These are phyloP conservation scores for Oostethus manadensis DNA, from an alignment of 2,113 vertebrate species.

Conservation along the genomic window DNA sequence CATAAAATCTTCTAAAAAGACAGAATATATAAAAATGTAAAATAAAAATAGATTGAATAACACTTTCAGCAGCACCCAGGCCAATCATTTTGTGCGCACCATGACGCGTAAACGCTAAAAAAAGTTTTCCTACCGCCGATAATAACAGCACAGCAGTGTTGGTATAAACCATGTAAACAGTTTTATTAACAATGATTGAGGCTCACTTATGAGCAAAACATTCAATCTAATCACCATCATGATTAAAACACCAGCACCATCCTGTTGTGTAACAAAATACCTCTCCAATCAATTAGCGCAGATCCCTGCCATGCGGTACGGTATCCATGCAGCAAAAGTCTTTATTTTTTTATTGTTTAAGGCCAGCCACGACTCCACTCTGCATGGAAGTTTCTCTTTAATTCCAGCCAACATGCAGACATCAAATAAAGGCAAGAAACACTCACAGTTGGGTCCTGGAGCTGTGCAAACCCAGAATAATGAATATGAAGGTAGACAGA, in stretches of 20 bases:
- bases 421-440: slow-evolving; percentile 23
- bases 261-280: background rate
- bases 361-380: slow-evolving; percentile 10
- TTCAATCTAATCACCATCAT: background rate
- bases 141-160: background rate
- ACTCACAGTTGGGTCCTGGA: slow-evolving; percentile 28
- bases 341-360: background rate
- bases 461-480: slow-evolving; percentile 6
- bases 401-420: slow-evolving; percentile 23
- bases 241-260: background rate
- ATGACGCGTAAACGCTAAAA: background rate
- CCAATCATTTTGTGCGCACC: no score
- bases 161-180: background rate
- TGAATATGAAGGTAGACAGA: slow-evolving; percentile 25
- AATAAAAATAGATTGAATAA: no score
- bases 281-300: background rate
- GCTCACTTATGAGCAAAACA: background rate
- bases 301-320: background rate
- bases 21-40: no score
- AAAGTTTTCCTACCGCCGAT: background rate
- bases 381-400: slow-evolving; percentile 13
- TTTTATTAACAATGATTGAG: background rate
- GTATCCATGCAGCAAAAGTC: background rate
- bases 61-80: no score
- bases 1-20: no score